Evolutionary conservation across 2,888 invertebrate species (phyloP).

Genomic region (Hipparchia sbordonii): DNA sequence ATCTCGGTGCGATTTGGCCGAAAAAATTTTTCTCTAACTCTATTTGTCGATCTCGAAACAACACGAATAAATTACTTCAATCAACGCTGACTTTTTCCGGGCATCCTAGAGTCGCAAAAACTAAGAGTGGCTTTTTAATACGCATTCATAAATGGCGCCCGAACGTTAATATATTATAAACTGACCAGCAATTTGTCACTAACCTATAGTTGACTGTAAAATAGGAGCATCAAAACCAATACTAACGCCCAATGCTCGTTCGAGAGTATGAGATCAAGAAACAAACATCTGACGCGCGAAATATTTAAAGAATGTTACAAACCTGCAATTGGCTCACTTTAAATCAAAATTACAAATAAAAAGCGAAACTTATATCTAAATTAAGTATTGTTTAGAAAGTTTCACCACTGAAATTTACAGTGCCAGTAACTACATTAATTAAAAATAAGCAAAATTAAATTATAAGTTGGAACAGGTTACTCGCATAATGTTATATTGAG

Average conservation of each 20-base stretch:
- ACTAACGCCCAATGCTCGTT: slow-evolving; percentile 25
- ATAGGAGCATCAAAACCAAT: slow-evolving; percentile 16
- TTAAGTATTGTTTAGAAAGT: slow-evolving; percentile 60
- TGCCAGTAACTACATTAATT: slow-evolving; percentile 61
- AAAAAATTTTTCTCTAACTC: no score
- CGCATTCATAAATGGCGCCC: slow-evolving; percentile 10
- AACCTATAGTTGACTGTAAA: slow-evolving; percentile 21
- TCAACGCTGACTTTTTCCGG: slow-evolving; percentile 3
- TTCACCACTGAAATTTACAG: slow-evolving; percentile 67
- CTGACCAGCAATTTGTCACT: slow-evolving; percentile 20
- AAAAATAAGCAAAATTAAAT: slow-evolving; percentile 66
- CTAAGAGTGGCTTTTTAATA: slow-evolving; percentile 5
- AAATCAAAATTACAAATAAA: slow-evolving; percentile 30
- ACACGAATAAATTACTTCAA: slow-evolving; percentile 7
- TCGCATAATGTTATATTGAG: slow-evolving; percentile 61
- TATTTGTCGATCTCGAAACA: no score
- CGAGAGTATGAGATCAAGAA: slow-evolving; percentile 45
- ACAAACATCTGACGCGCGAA: slow-evolving; percentile 30
- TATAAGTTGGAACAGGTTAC: slow-evolving; percentile 66
- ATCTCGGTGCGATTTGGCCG: no score
- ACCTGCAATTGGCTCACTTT: slow-evolving; percentile 23
- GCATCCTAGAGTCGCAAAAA: not conserved
- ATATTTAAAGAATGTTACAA: slow-evolving; percentile 1
- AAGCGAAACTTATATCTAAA: slow-evolving; percentile 53
- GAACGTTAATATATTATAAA: slow-evolving; percentile 8